Base-by-base conservation (phyloP, 2,888 invertebrate genomes). In the Temnothorax rugatulus region DNA sequence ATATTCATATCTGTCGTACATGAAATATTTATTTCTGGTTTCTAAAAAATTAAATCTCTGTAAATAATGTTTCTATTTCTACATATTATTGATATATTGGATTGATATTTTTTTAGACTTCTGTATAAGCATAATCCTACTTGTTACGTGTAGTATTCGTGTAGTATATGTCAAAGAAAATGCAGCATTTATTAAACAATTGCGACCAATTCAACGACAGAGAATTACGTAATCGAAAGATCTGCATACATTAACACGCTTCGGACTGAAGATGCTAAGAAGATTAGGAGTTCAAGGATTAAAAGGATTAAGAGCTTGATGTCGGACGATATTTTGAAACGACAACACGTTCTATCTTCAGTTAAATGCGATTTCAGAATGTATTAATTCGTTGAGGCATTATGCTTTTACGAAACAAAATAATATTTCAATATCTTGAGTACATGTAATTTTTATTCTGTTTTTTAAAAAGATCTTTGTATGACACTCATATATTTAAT, bases 251-350 rank as follows among this genome's bases (percentile, higher is more conserved):
- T 89, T 89, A 88, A 85, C 83, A 82, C 50, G 68, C 57, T 64
- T 74, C 29, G 21, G 79, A 74, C 85, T 87, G 82, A 86, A 86
- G 84, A 76, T 77, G 66, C 82, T 88, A 90, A 90, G 89, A 75
- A 88, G 90, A 89, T 90, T 89, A 89, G 88, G 68, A 87, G 76
- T 83, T 59, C n/a, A 25, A 34, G 84, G 89, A 88, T 88, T 86
- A 77, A 86, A 85, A 73, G 86, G 90, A 89, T 90, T 90, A 90
- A 88, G 86, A 68, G 86, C 89, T 88, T 52, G 86, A 64, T 84
- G 89, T 89, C 87, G 77, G 84, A 71, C 76, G 85, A 87, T 86
- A 87, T 90, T 88, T 86, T 84, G 85, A 82, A 85, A 86, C 74
- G 79, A 57, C 68, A 21, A 34, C 85, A 44, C 52, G 47, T 57